These are phyloP conservation scores for Picus viridis DNA, from an alignment of 2,797 vertebrate genomes.

Conservation along the genomic window DNA sequence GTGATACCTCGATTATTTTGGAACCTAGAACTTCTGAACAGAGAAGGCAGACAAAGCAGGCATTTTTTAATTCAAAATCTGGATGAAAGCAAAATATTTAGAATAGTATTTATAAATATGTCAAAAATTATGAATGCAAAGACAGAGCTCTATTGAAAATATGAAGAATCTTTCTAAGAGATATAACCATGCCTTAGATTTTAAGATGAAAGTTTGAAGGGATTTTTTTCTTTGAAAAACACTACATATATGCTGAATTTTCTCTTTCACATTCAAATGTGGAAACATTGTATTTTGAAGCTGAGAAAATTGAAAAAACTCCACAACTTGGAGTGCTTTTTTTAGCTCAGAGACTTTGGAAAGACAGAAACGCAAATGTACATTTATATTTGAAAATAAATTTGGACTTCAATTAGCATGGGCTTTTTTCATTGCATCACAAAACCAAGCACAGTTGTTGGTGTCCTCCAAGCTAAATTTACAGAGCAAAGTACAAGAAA, in stretches of 20 bases:
- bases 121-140: background rate
- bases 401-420: constrained; percentile 38
- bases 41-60: background rate
- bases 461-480: constrained; percentile 53
- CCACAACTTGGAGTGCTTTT: background rate
- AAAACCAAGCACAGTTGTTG: constrained; percentile 41
- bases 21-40: background rate
- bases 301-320: background rate
- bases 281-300: background rate
- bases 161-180: background rate
- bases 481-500: constrained; percentile 36
- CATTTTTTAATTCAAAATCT: background rate
- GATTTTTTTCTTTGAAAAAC: background rate
- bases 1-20: background rate
- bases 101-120: background rate
- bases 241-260: background rate
- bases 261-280: background rate
- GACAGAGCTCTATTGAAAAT: background rate
- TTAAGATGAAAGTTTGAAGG: background rate
- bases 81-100: background rate
- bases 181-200: background rate
- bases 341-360: constrained; percentile 20
- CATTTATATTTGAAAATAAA: constrained; percentile 42
- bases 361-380: constrained; percentile 2
- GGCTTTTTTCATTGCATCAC: constrained; percentile 25